Evolutionary conservation across 2,797 vertebrate genomes (phyloP).

Genomic region (Paratrypauchen microcephalus): DNA sequence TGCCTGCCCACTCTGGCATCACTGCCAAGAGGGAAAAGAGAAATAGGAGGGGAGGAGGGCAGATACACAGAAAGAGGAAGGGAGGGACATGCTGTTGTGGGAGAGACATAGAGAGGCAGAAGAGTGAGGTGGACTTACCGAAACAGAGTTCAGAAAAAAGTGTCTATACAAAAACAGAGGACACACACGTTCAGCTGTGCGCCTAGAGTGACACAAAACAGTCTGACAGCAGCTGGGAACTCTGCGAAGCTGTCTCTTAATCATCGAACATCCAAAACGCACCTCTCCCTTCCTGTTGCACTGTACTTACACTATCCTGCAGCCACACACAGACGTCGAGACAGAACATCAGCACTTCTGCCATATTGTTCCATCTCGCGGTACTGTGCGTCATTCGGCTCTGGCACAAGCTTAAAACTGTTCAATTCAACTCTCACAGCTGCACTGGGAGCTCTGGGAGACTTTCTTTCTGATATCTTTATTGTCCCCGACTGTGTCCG

Average conservation of each 20-base stretch:
- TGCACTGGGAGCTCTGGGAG: conserved; percentile 21
- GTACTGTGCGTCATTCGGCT: conserved; percentile 19
- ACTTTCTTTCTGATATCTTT: conserved; percentile 47
- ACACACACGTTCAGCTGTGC: conserved; percentile 40
- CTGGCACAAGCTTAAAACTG: conserved; percentile 8
- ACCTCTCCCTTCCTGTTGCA: conserved; percentile 33
- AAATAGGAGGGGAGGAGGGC: conserved; percentile 49
- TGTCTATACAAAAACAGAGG: conserved; percentile 50
- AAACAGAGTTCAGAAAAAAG: conserved; percentile 64
- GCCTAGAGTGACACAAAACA: conserved; percentile 38
- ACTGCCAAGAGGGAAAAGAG: conserved; percentile 76
- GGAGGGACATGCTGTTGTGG: conserved; percentile 69
- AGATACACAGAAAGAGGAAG: conserved; percentile 69
- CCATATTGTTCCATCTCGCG: conserved; percentile 43
- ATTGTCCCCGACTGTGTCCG: conserved; percentile 36
- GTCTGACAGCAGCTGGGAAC: conserved; percentile 37
- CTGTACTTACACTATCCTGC: conserved; percentile 33
- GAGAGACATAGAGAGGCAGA: conserved; percentile 27
- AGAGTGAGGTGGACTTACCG: conserved; percentile 62
- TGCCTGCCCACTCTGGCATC: conserved; percentile 81
- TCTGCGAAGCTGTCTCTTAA: conserved; percentile 36
- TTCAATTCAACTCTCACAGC: conserved; percentile 25
- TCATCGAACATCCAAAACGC: conserved; percentile 38
- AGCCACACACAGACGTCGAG: conserved; percentile 41
- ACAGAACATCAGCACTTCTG: conserved; percentile 41